Conservation (phyloP, 2,797 vertebrate genomes). For the Meda fulgida region DNA sequence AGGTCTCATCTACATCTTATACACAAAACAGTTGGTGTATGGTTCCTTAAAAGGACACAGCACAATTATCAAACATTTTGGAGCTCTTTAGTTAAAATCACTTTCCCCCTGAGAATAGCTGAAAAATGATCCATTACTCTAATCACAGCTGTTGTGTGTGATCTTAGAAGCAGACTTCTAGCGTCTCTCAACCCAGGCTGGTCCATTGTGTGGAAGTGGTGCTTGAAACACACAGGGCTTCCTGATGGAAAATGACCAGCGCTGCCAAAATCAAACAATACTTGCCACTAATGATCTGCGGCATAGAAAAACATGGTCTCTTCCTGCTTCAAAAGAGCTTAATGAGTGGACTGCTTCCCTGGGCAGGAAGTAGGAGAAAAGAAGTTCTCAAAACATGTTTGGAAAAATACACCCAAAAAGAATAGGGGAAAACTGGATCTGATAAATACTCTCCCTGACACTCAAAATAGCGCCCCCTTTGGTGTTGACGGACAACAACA, state of each 20-base stretch:
- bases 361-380: conserved; percentile 74
- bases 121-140: conserved; percentile 57
- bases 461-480: background rate
- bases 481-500: background rate
- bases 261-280: conserved; percentile 84
- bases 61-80: background rate
- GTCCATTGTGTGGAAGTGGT: conserved; percentile 77
- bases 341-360: conserved; percentile 71
- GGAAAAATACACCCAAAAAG: conserved; percentile 66
- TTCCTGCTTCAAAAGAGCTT: conserved; percentile 76
- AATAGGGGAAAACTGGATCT: conserved; percentile 48
- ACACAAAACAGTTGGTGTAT: background rate
- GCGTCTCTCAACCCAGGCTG: conserved; percentile 62
- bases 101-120: conserved; percentile 9
- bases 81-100: conserved; percentile 29
- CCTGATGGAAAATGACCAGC: conserved; percentile 82
- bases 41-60: conserved; percentile 21
- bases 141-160: conserved; percentile 63
- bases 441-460: background rate
- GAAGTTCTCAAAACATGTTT: conserved; percentile 66
- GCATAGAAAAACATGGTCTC: conserved; percentile 77
- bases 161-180: conserved; percentile 64
- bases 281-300: conserved; percentile 74
- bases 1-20: background rate
- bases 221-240: conserved; percentile 72